A percentile compares a stretch with the other conserved stretches of the same genome.
phyloP scores from a whole-genome alignment of 2,888 invertebrate genomes.

The Drymonia ruficornis region DNA sequence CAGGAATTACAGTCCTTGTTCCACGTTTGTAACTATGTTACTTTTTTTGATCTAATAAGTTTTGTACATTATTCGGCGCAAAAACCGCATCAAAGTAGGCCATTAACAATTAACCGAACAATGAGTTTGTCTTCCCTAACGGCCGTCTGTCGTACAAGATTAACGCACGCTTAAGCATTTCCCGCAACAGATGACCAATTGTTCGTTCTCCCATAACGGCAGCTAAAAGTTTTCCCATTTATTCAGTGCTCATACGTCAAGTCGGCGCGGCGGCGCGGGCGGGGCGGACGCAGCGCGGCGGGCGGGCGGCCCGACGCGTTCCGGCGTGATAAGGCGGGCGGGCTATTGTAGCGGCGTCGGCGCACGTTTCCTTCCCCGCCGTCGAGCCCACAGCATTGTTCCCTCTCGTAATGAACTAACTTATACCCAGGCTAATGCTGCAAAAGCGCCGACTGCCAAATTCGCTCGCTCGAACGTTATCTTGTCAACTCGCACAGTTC shows the following conservation, averaged over 20 bases:
- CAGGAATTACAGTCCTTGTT: too few species aligned
- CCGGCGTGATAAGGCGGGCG: slow-evolving; percentile 81
- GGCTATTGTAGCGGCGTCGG: slow-evolving; percentile 81
- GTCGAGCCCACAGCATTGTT: slow-evolving; percentile 81
- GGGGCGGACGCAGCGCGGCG: slow-evolving; percentile 26
- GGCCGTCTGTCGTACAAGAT: slow-evolving; percentile 58
- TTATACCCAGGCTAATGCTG: slow-evolving; percentile 79
- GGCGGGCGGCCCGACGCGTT: slow-evolving; percentile 67
- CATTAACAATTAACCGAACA: slow-evolving; percentile 51
- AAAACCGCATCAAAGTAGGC: slow-evolving; percentile 28
- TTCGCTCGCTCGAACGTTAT: slow-evolving; percentile 70
- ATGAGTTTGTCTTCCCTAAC: slow-evolving; percentile 48
- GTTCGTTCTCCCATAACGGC: slow-evolving; percentile 77
- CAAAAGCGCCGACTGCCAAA: slow-evolving; percentile 71
- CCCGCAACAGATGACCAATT: slow-evolving; percentile 80
- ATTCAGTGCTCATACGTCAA: slow-evolving; percentile 82
- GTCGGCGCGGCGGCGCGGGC: slow-evolving; percentile 43
- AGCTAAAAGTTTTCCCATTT: slow-evolving; percentile 83
- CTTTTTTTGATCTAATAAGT: too few species aligned
- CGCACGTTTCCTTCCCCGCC: slow-evolving; percentile 82
- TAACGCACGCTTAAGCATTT: slow-evolving; percentile 71
- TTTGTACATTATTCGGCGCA: background rate
- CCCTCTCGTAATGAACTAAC: slow-evolving; percentile 81
- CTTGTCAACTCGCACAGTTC: slow-evolving; percentile 64
- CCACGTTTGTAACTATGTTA: too few species aligned